Evolutionary conservation across 2,888 invertebrate genomes (phyloP), one percentile per base, ranked within the genome.

Genomic region (Parnassius orleans): DNA sequence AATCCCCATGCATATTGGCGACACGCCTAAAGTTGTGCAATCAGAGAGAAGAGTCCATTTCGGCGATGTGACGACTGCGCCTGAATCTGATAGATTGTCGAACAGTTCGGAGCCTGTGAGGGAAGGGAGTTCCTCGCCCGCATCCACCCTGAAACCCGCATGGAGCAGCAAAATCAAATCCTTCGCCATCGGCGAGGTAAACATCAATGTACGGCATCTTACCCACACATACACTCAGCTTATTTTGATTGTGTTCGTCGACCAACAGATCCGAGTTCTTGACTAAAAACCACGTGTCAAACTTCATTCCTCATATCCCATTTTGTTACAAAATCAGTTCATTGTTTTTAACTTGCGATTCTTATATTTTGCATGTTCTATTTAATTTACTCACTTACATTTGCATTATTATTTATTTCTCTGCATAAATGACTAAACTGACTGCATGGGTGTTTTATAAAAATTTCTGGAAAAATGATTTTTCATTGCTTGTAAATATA

Each of bases 111-210:
- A 86, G 70, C 76, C 77, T 65, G 78, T 73, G 80, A 77, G 78
- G 77, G 86, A 87, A 72, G 86, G 78, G 73, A 84, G 84, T 76
- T 70, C 80, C 76, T 80, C 86, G 79, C 81, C 84, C 78, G 79
- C 80, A 71, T 75, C 84, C 73, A 75, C 77, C 80, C 76, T 80
- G 86, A 87, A 82, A 86, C 87, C 90, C 84, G 87, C 85, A 85
- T 86, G 88, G 90, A 90, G 87, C 90, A 89, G 89, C 89, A 84
- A 88, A 87, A 80, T 86, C 84, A 90, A 90, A 91, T 81, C 90
- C 88, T 90, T 90, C 80, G 90, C 91, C 87, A 84, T 86, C 89
- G 92, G 91, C 92, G 91, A 92, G 92, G 92, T 92, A 92, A 90
- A 79, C 84, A 87, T 82, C 75, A 84, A 80, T 83, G 81, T 87